These are phyloP conservation scores for Ornithorhynchus anatinus DNA, from an alignment of 2,113 vertebrate genomes.

Conservation along the genomic window DNA sequence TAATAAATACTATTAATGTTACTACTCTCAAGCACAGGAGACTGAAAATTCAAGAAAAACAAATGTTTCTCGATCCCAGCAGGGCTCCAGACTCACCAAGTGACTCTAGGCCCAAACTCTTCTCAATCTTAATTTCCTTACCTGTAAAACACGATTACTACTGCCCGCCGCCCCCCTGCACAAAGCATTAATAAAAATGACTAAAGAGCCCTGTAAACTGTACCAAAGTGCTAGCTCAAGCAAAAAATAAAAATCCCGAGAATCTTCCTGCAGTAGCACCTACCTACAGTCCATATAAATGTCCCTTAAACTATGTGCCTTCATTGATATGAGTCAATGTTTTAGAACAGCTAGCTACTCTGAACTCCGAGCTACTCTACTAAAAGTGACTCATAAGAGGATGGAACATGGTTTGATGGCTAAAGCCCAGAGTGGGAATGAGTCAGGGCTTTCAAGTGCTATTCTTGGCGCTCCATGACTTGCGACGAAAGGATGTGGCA, in stretches of 20 bases:
- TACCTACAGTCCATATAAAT: constrained; percentile 1
- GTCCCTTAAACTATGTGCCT: background rate
- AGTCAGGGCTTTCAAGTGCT: constrained; percentile 1
- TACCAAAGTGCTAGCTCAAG: constrained; percentile 5
- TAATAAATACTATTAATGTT: too few species aligned
- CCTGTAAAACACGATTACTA: constrained; percentile 25
- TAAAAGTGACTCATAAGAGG: constrained; percentile 13
- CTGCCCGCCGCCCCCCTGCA: constrained; percentile 3
- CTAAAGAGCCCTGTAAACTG: background rate
- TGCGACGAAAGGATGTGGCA: constrained; percentile 1
- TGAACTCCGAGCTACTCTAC: background rate
- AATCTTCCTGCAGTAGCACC: background rate
- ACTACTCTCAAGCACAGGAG: too few species aligned
- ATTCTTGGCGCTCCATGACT: constrained; percentile 8
- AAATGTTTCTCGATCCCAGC: too few species aligned
- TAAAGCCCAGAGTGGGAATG: background rate
- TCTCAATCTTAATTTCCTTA: constrained; percentile 24
- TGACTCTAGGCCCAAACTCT: constrained; percentile 12
- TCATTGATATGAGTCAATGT: background rate
- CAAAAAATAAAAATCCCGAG: background rate
- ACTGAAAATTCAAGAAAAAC: too few species aligned
- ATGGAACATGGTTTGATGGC: background rate
- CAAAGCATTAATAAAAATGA: constrained; percentile 14
- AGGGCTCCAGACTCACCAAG: constrained; percentile 2
- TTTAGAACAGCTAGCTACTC: background rate